Conservation (phyloP, 2,797 vertebrate genomes). For the Sebastolobus altivelis region DNA sequence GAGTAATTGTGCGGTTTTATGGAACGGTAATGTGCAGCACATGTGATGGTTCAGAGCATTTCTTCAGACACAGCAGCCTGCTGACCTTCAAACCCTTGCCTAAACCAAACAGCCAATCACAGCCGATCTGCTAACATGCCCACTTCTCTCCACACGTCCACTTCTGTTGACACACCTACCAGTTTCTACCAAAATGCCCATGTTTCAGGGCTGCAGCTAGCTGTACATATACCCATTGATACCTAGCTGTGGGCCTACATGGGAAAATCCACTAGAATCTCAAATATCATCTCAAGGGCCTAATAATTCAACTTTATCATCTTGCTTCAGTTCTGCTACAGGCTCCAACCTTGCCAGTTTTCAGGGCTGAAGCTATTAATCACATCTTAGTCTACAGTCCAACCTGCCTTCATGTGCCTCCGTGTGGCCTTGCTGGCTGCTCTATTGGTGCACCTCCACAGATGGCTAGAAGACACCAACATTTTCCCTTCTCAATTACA, state of each 20-base stretch:
- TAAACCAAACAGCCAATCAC: slow-evolving; percentile 51
- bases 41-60: slow-evolving; percentile 12
- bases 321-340: slow-evolving; percentile 9
- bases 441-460: not conserved
- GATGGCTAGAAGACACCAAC: slow-evolving; percentile 5
- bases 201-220: slow-evolving; percentile 19
- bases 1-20: not conserved
- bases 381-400: slow-evolving; percentile 4
- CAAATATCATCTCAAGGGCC: not conserved
- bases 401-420: slow-evolving; percentile 3
- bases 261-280: slow-evolving; percentile 9
- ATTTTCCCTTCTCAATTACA: slow-evolving; percentile 13
- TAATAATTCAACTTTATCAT: not conserved
- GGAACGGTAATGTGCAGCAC: slow-evolving; percentile 3
- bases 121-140: slow-evolving; percentile 39
- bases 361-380: slow-evolving; percentile 11
- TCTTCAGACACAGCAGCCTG: slow-evolving; percentile 43
- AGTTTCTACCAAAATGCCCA: slow-evolving; percentile 36
- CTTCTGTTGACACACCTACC: slow-evolving; percentile 42
- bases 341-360: slow-evolving; percentile 1
- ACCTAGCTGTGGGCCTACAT: not conserved
- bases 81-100: slow-evolving; percentile 39
- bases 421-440: not conserved
- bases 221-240: not conserved
- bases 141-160: slow-evolving; percentile 45